These are phyloP conservation scores for Nematolebias whitei DNA, from an alignment of 2,113 vertebrate species.

Conservation along the genomic window DNA sequence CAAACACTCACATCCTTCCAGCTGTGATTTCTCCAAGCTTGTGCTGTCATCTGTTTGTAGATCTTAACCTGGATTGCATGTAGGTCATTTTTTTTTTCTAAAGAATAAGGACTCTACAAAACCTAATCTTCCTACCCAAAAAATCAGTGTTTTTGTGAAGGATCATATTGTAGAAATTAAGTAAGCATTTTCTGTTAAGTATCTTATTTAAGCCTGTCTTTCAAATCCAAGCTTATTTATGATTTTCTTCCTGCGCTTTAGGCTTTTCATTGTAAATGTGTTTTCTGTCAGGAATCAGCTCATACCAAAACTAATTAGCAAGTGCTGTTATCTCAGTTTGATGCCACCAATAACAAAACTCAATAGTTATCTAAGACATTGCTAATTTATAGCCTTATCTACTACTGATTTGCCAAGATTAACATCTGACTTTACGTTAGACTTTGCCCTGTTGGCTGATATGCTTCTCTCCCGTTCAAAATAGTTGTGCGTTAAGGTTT, in stretches of 20 bases:
- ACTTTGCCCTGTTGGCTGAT: conserved; percentile 18
- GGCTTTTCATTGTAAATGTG: conserved; percentile 43
- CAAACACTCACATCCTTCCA: conserved; percentile 51
- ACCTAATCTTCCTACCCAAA: conserved; percentile 13
- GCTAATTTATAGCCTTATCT: conserved; percentile 36
- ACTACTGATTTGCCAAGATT: conserved; percentile 38
- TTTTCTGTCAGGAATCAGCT: conserved; percentile 64
- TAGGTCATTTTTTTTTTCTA: background rate
- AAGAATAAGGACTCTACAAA: conserved; percentile 18
- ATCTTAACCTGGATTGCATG: conserved; percentile 15
- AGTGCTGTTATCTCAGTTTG: conserved; percentile 51
- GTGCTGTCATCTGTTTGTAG: conserved; percentile 18
- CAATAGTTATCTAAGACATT: conserved; percentile 52
- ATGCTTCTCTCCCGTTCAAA: conserved; percentile 20
- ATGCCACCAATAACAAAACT: conserved; percentile 61
- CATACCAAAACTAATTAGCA: conserved; percentile 65
- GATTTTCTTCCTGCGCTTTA: conserved; percentile 26
- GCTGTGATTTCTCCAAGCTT: conserved; percentile 34
- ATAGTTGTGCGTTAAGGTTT: conserved; percentile 33
- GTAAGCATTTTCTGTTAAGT: no score
- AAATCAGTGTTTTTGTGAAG: conserved; percentile 5
- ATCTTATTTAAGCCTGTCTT: conserved; percentile 8
- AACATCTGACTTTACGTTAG: conserved; percentile 34
- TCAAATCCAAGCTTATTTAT: conserved; percentile 36
- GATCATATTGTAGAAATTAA: background rate